Percentiles rank a stretch among this genome's conserved stretches.
phyloP scores from a whole-genome alignment of 2,797 vertebrate species.

The Holocentrus rufus region DNA sequence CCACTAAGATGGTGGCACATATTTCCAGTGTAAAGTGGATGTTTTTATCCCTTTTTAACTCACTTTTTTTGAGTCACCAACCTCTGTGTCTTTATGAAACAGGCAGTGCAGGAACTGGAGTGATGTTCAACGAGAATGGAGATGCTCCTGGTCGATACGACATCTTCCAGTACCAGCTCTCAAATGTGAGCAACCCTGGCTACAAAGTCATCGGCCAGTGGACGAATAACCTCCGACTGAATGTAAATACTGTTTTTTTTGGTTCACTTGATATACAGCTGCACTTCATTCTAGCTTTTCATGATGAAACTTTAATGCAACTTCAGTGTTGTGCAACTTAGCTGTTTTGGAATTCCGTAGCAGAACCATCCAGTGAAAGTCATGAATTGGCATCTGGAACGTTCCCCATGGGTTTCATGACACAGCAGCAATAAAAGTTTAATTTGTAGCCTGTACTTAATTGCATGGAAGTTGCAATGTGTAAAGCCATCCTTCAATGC shows the following conservation, averaged over 20 bases:
- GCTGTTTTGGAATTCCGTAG: too few species aligned
- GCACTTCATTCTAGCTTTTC: neutral
- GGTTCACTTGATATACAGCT: neutral
- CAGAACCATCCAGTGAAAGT: too few species aligned
- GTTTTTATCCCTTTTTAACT: conserved; percentile 15
- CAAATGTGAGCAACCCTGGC: conserved; percentile 83
- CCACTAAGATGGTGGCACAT: conserved; percentile 13
- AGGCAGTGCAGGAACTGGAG: conserved; percentile 92
- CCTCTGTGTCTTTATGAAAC: conserved; percentile 50
- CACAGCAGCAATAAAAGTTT: too few species aligned
- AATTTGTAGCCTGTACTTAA: too few species aligned
- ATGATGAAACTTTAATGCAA: neutral
- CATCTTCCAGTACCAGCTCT: conserved; percentile 93
- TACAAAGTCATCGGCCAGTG: conserved; percentile 90
- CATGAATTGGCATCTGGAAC: too few species aligned
- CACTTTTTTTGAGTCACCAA: conserved; percentile 30
- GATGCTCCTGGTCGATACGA: conserved; percentile 92
- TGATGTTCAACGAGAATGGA: conserved; percentile 92
- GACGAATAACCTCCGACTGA: conserved; percentile 88
- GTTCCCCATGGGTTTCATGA: too few species aligned
- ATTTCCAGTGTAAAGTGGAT: conserved; percentile 16
- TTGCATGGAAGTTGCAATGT: too few species aligned
- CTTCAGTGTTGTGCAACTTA: too few species aligned
- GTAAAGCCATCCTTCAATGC: too few species aligned
- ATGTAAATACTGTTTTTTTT: conserved; percentile 76